These are phyloP conservation scores for Listronotus bonariensis DNA, from an alignment of 1,140 invertebrate genomes.

Conservation along the genomic window DNA sequence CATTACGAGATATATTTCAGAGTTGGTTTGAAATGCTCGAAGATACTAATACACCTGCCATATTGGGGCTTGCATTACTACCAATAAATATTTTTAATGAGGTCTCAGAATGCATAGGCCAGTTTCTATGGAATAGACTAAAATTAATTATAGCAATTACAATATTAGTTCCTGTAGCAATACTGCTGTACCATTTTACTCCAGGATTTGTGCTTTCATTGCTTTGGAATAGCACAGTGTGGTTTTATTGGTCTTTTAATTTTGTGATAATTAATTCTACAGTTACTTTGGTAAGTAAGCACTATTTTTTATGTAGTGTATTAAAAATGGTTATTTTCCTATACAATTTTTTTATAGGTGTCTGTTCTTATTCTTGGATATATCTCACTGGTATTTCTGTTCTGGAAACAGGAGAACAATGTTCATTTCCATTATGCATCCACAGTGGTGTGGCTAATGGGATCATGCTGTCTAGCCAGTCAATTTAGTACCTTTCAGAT, in stretches of 20 bases:
- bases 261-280: conserved; percentile 48
- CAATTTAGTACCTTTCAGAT: conserved; percentile 64
- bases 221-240: conserved; percentile 54
- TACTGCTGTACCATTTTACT: conserved; percentile 55
- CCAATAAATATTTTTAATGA: conserved; percentile 75
- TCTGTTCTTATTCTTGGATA: conserved; percentile 58
- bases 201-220: conserved; percentile 61
- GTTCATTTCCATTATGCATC: conserved; percentile 62
- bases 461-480: conserved; percentile 66
- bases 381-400: conserved; percentile 58
- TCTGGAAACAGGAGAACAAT: conserved; percentile 66
- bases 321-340: no score
- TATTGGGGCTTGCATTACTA: conserved; percentile 72
- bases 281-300: conserved; percentile 45
- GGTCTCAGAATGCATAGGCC: conserved; percentile 72
- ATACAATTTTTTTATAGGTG: conserved; percentile 55
- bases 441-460: conserved; percentile 65
- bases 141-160: conserved; percentile 60
- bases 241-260: conserved; percentile 38
- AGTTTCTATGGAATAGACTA: conserved; percentile 63
- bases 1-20: conserved; percentile 69
- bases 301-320: neutral
- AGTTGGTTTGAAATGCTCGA: conserved; percentile 73
- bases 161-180: conserved; percentile 57
- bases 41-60: conserved; percentile 63